Evolutionary conservation across 2,797 vertebrate genomes (phyloP), one percentile per base, ranked within the genome.

Genomic region (Luscinia megarhynchos): DNA sequence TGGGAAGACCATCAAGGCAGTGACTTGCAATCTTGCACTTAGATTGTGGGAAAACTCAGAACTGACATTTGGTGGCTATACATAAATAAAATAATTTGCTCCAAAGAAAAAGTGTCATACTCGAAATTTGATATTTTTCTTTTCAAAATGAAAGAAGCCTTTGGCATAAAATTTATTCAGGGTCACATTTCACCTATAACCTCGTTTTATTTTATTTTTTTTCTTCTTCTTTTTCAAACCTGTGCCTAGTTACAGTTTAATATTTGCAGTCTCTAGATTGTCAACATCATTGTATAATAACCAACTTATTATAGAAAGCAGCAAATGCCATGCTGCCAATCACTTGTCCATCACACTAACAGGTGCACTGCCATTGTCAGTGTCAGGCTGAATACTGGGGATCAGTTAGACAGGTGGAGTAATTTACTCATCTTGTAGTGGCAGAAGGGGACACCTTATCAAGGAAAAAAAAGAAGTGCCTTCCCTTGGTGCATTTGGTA

Each of bases 341-440:
- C 93, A 93, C 83, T 95, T 96, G 93, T 94, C 95, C 91, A 76
- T 97, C 97, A 97, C 54, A 54, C 94, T 97, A 97, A 96, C 91
- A 96, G 97, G 95, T 96, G 92, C 95, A 93, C 72, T 96, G 94
- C 96, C 95, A 95, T 96, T 97, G 92, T 96, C 95, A 96, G 74
- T 95, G 89, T 94, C 93, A 89, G 68, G 53, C 79, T 89, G 93
- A 96, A 92, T 93, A 90, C 81, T 66, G 70, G 93, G 83, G 94
- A 97, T 96, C 91, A 94, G 91, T 93, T 94, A 96, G 97, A 97
- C 94, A 96, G 86, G 79, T 96, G 85, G 70, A 97, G 89, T 96
- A 96, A 96, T 97, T 97, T 96, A 88, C 86, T 95, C 70, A 57
- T 94, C 88, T 82, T 76, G n/a, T 85, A 89, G 76, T 87, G 90